phyloP scores from a whole-genome alignment of 1,140 invertebrate genomes.

The Globodera ellingtonae region DNA sequence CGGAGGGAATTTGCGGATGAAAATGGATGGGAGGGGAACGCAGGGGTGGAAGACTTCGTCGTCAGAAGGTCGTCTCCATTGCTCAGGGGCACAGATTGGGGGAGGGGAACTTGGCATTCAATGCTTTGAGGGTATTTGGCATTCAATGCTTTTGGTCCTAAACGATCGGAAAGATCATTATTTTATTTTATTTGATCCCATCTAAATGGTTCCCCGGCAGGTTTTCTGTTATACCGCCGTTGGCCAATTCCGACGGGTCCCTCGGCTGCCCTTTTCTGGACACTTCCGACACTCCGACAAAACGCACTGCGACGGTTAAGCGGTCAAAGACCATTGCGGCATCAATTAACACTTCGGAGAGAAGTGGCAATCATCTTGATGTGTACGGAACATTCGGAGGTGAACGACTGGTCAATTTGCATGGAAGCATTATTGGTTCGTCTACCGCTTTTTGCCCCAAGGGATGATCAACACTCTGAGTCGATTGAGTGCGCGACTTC shows the following conservation, averaged over 20 bases:
- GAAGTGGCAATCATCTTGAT: neutral
- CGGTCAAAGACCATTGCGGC: slow-evolving; percentile 24
- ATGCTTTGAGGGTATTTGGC: too few species aligned
- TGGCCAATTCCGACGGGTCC: neutral
- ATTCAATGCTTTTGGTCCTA: too few species aligned
- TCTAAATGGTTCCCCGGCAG: neutral
- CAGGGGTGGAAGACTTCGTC: neutral
- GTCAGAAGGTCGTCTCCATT: too few species aligned
- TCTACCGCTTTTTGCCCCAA: neutral
- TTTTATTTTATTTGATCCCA: too few species aligned
- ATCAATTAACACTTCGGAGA: neutral
- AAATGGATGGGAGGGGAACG: neutral
- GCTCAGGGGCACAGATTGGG: too few species aligned
- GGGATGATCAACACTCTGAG: slow-evolving; percentile 30
- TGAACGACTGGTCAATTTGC: slow-evolving; percentile 23
- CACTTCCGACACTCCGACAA: neutral
- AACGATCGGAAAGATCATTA: too few species aligned
- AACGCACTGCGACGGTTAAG: neutral
- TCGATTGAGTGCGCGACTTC: slow-evolving; percentile 35
- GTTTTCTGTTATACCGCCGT: neutral
- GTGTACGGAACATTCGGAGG: slow-evolving; percentile 36
- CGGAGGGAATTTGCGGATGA: neutral
- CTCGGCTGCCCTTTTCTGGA: neutral
- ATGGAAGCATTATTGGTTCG: slow-evolving; percentile 25
- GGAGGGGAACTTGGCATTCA: too few species aligned